Base-by-base conservation (phyloP, 2,113 vertebrate genomes). In the Mugil cephalus region DNA sequence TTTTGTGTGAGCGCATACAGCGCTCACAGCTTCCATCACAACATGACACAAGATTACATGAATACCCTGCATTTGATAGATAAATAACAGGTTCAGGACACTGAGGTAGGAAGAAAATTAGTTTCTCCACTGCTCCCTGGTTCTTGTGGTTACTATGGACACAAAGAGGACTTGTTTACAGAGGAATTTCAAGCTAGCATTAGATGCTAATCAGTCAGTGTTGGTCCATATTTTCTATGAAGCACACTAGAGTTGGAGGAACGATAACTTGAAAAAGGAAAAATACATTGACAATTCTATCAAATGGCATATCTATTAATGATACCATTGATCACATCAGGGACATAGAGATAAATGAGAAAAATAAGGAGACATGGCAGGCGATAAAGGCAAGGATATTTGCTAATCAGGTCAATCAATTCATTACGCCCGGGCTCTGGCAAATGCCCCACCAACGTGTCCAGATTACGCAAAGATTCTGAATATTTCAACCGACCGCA, bases 61-160 rank as follows among this genome's bases (percentile, higher is more conserved):
- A 38, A 43, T 18, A 4, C 12, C 12, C 52, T 45, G 53, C 17
- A 1, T 69, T 69, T 47, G 14, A 15, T 30, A 46, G 15, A 52
- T 36, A 46, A 17, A 58, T 63, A 38, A 39, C n/a, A 58, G 53
- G 38, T 53, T 42, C 42, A 52, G 30, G 45, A 5, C 40, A 65
- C 59, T 30, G 3, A 30, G 24, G 24, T 30, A 30, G 24, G 24
- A 30, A 5, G 70, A 59, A 19, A 34, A 30, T n/a, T 10, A 1
- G 34, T 35, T 43, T 15, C n/a, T 54, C 13, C 18, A 10, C 58
- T 68, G 11, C 17, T 51, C 9, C 18, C 18, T 15, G 7, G 15
- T 42, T 68, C 24, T 40, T 40, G 54, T 40, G 15, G 42, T 77
- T 82, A 62, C 74, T 56, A 63, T 52, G 55, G 61, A 34, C 55